Evolutionary conservation across 2,888 invertebrate species (phyloP), one percentile per base, ranked within the genome.

Genomic region (Ormyrus pomaceus): DNA sequence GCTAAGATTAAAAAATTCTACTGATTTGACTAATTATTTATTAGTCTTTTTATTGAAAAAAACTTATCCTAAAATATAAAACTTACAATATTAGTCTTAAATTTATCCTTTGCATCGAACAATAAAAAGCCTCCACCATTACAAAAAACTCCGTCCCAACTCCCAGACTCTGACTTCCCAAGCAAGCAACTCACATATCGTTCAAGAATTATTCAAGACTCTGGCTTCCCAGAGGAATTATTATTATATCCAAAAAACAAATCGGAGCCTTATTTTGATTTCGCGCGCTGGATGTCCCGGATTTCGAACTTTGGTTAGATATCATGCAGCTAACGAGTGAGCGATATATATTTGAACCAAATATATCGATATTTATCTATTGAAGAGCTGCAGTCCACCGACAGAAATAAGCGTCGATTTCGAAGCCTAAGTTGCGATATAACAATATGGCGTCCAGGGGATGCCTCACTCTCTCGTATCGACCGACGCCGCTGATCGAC

Each of bases 321-420:
- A 68, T 68, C 61, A 46, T 55, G 34, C 34, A 34, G 34, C 34
- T 34, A 34, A 34, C 34, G 34, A 34, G 34, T 34, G 45, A 62
- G 45, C 46, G 73, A 72, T 73, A 72, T 72, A 45, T 62, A 62
- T 34, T 50, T 9, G 2, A 48, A 58, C 50, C 48, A 55, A 76
- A 80, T 77, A 64, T 80, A 80, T 80, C 80, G 80, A 80, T 80
- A 80, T 80, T 73, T 75, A 70, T 78, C 71, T 77, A 77, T 65
- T 56, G 70, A 69, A 76, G 64, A 8, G 55, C 48, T 59, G 61
- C 45, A 55, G n/a, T 6, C 8, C 4, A 45, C 46, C 46, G 62
- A 56, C 13, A 19, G 55, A 55, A 73, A 59, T 34, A 51, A 75
- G 68, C 68, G 66, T 76, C 76, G 76, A 75, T 68, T 76, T 7